Base-by-base conservation (phyloP, 2,797 vertebrate genomes). In the Esox lucius region DNA sequence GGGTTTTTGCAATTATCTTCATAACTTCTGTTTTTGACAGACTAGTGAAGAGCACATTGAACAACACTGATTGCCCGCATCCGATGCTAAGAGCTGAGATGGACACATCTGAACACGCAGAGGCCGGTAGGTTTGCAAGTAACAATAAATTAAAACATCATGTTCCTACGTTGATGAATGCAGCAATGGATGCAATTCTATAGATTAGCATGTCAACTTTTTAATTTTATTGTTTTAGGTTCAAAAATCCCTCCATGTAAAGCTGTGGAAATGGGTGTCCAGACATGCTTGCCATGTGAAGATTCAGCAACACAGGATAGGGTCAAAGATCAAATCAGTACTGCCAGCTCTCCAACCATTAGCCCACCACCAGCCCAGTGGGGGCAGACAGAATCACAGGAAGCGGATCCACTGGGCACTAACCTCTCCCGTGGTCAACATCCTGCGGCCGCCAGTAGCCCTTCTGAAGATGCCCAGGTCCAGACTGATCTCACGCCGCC, bases 1-100 rank as follows among this genome's bases (percentile, higher is more conserved):
- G 56, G 26, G 17, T 81, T 39, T 79, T 72, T 75, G 78, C 74
- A 82, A 75, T 77, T 48, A 65, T 75, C 85, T 85, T 69, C 80
- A 81, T 78, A 77, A 64, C 35, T 66, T 69, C 72, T 81, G 19
- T 71, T 72, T 75, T 74, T 87, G 79, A 79, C 87, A 94, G 94
- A 85, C 77, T 80, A 59, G 72, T 77, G 69, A 82, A 81, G 75
- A 85, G 70, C 35, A 49, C 77, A 51, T 71, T 77, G 73, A 79
- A 75, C 67, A 72, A 79, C 73, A 70, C 53, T 48, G 71, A 71
- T 28, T 35, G 74, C 31, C 68, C 19, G 62, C 79, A 82, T 35
- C 66, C 22, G 28, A 78, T 13, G 65, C 70, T 76, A 65, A 61
- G 64, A 68, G 66, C 69, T 71, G 80, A 51, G 31, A 66, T 73